Base-by-base conservation (phyloP, 2,888 invertebrate genomes). In the Tipula confusa region DNA sequence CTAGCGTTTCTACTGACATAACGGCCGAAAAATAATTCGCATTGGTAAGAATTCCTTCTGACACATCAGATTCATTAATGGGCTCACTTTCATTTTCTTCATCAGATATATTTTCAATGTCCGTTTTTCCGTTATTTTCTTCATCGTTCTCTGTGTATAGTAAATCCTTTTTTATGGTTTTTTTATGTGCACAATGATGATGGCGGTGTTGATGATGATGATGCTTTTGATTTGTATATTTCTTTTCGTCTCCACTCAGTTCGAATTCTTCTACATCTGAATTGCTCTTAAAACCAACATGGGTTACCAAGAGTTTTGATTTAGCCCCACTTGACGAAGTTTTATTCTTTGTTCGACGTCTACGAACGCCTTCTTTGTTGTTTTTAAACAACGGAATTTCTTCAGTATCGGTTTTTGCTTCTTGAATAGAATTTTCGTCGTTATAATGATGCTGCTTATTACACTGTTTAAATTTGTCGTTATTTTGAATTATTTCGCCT, bases 341-440 rank as follows among this genome's bases (percentile, higher is more conserved):
- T 81, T 83, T 82, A 6, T 86, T 86, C 84, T 89, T 88, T 4
- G 87, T 86, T 86, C 88, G 80, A 7, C 80, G 80, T 80, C 88
- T 88, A 7, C 88, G 87, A 79, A 87, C 87, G 6, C 87, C 87
- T 2, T 87, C 86, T 29, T 88, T 86, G 11, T 64, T 24, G 1
- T 24, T 64, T 18, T 9, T 64, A 84, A 87, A 88, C 24, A 84
- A 31, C 83, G 85, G 85, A 83, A 90, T 87, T 85, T 91, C 91
- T 86, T 91, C 91, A 1, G 90, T 89, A 85, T 91, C 91, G 5
- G 91, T 91, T 1, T 89, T 86, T 13, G 89, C 88, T 84, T 90
- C 90, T 0, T 87, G 85, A 9, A 80, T n/a, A 24, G 24, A 3
- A 2, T 24, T 64, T 11, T 80, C 15, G 5, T 18, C 79, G 9